These are phyloP conservation scores for Crax fasciolata DNA, from an alignment of 2,797 vertebrate species.

Conservation along the genomic window DNA sequence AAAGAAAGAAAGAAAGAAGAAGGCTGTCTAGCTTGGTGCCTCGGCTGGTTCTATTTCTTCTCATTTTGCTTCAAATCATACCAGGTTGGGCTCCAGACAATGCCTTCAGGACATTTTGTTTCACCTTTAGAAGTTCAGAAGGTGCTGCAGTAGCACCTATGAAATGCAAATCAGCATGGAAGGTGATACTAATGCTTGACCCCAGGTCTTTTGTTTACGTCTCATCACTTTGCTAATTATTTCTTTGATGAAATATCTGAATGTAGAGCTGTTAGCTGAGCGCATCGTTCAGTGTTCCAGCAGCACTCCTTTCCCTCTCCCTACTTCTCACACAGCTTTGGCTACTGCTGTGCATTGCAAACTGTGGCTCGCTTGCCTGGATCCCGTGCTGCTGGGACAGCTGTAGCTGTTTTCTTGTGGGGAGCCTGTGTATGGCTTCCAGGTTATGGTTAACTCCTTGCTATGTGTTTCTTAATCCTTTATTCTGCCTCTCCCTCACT, in stretches of 20 bases:
- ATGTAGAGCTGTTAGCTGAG: not conserved
- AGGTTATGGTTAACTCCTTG: not conserved
- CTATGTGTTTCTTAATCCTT: not conserved
- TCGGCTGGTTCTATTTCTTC: constrained; percentile 38
- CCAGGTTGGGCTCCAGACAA: not conserved
- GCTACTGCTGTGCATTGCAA: not conserved
- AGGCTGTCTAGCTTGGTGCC: constrained; percentile 28
- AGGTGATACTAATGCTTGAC: not conserved
- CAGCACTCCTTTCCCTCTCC: not conserved
- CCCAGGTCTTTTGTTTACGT: not conserved
- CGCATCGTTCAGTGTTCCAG: not conserved
- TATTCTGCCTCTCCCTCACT: not conserved
- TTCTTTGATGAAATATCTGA: not conserved
- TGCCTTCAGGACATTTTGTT: constrained; percentile 17
- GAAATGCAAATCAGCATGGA: not conserved
- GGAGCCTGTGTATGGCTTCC: not conserved
- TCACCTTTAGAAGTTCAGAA: not conserved
- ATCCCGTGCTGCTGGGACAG: not conserved
- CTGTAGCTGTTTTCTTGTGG: not conserved
- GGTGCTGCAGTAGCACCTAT: not conserved
- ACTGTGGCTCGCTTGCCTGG: fast-evolving
- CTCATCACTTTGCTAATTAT: not conserved
- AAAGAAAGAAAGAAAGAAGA: not conserved
- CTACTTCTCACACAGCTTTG: not conserved
- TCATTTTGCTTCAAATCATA: constrained; percentile 25